These are phyloP conservation scores for Calliopum simillimum DNA, from an alignment of 2,888 invertebrate genomes.

Conservation along the genomic window DNA sequence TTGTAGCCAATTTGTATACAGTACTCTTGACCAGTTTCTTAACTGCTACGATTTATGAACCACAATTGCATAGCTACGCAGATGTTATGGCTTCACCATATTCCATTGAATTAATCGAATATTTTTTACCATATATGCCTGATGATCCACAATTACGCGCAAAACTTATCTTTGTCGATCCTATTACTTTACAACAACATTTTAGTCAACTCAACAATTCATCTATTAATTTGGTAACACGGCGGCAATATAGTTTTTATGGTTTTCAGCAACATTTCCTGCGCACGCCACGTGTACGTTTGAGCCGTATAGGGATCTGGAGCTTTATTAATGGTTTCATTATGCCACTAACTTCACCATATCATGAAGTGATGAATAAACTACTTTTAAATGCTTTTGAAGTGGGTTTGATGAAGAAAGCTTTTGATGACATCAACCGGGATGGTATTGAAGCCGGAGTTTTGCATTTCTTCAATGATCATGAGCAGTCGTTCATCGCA, in stretches of 20 bases:
- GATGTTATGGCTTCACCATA: slow-evolving; percentile 35
- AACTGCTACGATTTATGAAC: slow-evolving; percentile 31
- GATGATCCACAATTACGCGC: slow-evolving; percentile 11
- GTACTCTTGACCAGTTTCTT: slow-evolving; percentile 35
- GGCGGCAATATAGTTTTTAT: slow-evolving; percentile 31
- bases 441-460: too few relatives aligned
- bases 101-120: slow-evolving; percentile 24
- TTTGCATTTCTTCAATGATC: too few relatives aligned
- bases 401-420: too few relatives aligned
- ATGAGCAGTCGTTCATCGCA: too few relatives aligned
- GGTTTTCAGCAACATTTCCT: slow-evolving; percentile 34
- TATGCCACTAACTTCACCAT: slow-evolving; percentile 1
- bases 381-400: too few relatives aligned
- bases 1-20: too few relatives aligned
- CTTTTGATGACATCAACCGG: too few relatives aligned
- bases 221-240: slow-evolving; percentile 27
- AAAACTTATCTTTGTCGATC: slow-evolving; percentile 21
- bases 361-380: too few relatives aligned
- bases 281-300: slow-evolving; percentile 23
- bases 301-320: not conserved
- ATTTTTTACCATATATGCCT: slow-evolving; percentile 3
- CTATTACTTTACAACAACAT: slow-evolving; percentile 21
- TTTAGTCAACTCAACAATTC: slow-evolving; percentile 33
- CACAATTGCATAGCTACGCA: slow-evolving; percentile 33
- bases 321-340: not conserved